These are phyloP conservation scores for Gopherus evgoodei DNA, from an alignment of 2,113 vertebrate species.

Conservation along the genomic window DNA sequence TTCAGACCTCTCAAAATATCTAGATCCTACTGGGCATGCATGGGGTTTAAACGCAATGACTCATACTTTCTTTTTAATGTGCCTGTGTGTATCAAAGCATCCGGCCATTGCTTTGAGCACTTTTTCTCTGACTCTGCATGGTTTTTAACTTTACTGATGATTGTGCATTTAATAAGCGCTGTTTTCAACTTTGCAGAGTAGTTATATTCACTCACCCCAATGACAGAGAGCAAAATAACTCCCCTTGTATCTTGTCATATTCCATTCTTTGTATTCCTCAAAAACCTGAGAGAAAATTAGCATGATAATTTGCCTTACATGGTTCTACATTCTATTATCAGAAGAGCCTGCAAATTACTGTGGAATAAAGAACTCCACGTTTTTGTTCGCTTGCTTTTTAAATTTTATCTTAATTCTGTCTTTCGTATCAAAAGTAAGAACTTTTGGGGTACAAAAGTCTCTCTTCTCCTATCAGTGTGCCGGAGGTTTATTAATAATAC, in stretches of 20 bases:
- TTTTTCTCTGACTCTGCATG: fast-evolving
- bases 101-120: neutral
- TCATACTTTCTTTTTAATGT: neutral
- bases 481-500: constrained; percentile 71
- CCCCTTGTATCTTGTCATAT: neutral
- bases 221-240: neutral
- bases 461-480: constrained; percentile 39
- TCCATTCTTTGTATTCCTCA: neutral
- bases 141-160: neutral
- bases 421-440: neutral
- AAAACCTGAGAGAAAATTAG: neutral
- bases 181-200: fast-evolving
- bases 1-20: neutral
- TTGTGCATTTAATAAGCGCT: neutral
- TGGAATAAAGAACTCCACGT: neutral
- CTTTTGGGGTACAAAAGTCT: constrained; percentile 14
- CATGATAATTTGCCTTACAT: fast-evolving
- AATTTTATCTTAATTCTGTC: constrained; percentile 14
- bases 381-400: neutral
- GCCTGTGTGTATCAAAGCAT: neutral
- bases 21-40: neutral
- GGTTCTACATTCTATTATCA: neutral
- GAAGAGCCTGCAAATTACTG: neutral
- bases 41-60: neutral
- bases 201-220: neutral